phyloP scores from a whole-genome alignment of 30 jellyfish, hydroid and myxozoan genomes.

The Hydractinia echinata region DNA sequence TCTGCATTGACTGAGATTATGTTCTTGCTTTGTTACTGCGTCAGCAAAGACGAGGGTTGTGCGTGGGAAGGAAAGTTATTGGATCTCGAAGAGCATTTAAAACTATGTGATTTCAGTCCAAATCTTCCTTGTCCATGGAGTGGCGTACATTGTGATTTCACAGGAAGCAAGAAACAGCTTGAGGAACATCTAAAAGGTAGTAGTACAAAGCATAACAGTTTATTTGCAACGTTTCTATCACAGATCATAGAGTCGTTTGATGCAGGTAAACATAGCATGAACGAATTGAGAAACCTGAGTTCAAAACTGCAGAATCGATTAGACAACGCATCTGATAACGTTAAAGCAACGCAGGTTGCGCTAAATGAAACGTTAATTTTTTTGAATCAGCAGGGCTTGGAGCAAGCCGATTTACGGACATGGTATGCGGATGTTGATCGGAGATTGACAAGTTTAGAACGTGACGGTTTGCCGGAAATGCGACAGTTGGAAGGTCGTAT shows the following conservation, averaged over 20 bases:
- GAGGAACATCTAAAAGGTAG: conserved; percentile 19
- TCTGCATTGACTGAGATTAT: conserved; percentile 52
- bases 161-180: conserved; percentile 33
- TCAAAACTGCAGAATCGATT: not conserved
- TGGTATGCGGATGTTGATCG: not conserved
- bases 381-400: not conserved
- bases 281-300: not conserved
- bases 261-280: not conserved
- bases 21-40: conserved; percentile 39
- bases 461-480: not conserved
- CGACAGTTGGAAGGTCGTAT: not conserved
- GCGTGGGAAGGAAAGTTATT: conserved; percentile 49
- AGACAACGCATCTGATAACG: not conserved
- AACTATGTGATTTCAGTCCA: not conserved
- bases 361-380: not conserved
- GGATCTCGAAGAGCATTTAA: conserved; percentile 24
- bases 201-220: conserved; percentile 16
- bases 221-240: conserved; percentile 7
- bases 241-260: not conserved
- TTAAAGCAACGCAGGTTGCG: not conserved
- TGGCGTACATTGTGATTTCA: conserved; percentile 36
- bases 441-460: not conserved
- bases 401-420: not conserved
- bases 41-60: conserved; percentile 45
- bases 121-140: conserved; percentile 25